These are phyloP conservation scores for Platygyra sinensis DNA, from an alignment of 64 coral and sea anemone genomes.

Conservation along the genomic window DNA sequence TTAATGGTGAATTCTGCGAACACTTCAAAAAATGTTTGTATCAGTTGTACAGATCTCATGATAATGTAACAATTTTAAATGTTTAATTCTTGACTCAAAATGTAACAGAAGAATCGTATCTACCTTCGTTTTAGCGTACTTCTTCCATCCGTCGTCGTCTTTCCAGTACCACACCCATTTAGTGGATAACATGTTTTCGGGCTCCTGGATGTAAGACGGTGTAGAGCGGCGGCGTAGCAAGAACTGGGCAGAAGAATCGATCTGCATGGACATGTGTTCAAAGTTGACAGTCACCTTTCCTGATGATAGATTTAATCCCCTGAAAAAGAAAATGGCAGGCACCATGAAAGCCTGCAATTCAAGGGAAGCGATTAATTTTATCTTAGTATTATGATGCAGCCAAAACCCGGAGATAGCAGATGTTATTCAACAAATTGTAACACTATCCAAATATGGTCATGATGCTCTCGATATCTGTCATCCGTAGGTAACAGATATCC, in stretches of 20 bases:
- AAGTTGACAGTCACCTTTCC: background rate
- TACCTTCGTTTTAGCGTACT: background rate
- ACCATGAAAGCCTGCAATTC: background rate
- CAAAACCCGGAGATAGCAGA: background rate
- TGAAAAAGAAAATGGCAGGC: background rate
- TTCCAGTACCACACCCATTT: constrained; percentile 24
- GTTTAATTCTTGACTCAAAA: too few relatives aligned
- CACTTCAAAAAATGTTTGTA: too few relatives aligned
- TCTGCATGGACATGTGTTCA: background rate
- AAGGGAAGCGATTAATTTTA: too few relatives aligned
- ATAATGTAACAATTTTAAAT: too few relatives aligned
- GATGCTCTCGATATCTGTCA: too few relatives aligned
- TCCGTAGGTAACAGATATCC: too few relatives aligned
- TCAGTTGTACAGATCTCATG: too few relatives aligned
- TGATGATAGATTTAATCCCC: background rate
- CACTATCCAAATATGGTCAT: too few relatives aligned
- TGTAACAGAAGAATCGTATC: background rate
- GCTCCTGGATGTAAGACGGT: constrained; percentile 13
- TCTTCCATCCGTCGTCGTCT: constrained; percentile 27
- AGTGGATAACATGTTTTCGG: background rate
- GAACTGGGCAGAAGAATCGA: background rate
- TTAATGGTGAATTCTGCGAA: too few relatives aligned
- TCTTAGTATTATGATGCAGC: too few relatives aligned
- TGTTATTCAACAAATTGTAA: too few relatives aligned
- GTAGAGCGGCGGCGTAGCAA: background rate